phyloP scores from a whole-genome alignment of 2,797 vertebrate genomes.

The Luscinia megarhynchos region DNA sequence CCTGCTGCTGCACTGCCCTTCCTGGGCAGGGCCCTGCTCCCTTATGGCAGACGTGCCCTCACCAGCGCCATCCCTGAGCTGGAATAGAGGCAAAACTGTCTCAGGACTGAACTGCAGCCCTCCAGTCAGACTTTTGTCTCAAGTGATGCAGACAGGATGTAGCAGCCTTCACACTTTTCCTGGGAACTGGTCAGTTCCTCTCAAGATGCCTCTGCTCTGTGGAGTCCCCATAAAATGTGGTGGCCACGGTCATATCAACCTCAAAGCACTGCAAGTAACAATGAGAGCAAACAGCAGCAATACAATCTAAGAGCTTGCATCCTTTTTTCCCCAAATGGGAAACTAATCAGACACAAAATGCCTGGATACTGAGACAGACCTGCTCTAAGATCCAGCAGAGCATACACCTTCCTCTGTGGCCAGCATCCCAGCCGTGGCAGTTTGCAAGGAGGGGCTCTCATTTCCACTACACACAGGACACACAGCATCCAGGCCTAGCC shows the following conservation, averaged over 20 bases:
- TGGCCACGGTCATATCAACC: too few relatives aligned
- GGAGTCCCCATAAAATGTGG: background rate
- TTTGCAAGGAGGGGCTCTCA: background rate
- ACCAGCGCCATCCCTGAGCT: fast-evolving
- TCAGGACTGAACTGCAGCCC: background rate
- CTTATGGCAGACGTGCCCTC: background rate
- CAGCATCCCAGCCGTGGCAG: background rate
- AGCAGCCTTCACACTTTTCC: background rate
- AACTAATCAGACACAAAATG: background rate
- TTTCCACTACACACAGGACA: background rate
- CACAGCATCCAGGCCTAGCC: background rate
- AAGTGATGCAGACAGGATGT: background rate
- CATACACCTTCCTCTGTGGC: background rate
- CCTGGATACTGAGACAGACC: background rate
- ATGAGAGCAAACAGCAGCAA: background rate
- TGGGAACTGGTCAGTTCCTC: background rate
- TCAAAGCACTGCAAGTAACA: background rate
- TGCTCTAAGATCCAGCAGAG: background rate
- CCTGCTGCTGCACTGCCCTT: fast-evolving
- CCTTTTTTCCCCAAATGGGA: background rate
- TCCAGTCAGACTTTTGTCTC: background rate
- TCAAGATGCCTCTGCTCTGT: background rate
- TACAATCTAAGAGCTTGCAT: background rate
- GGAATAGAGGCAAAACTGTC: background rate
- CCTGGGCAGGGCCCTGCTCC: fast-evolving